Conservation (phyloP, 2,888 invertebrate species). For the Phengaris arion region DNA sequence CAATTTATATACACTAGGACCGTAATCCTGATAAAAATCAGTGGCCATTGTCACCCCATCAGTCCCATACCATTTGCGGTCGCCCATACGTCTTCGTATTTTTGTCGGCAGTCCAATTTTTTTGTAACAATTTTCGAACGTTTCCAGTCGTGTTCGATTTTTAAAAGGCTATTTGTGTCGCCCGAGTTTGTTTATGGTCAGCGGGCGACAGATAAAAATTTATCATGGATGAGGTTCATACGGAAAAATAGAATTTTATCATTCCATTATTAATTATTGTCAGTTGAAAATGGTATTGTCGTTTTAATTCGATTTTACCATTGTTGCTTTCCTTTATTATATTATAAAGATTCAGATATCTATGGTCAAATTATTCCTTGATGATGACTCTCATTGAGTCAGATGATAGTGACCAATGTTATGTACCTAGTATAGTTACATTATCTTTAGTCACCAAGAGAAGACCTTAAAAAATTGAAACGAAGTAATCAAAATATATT, state of each 20-base stretch:
- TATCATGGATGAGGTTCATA: slow-evolving; percentile 34
- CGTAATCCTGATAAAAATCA: slow-evolving; percentile 24
- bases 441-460: no score
- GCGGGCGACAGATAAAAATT: slow-evolving; percentile 42
- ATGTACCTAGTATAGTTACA: no score
- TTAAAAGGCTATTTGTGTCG: slow-evolving; percentile 58
- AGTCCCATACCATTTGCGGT: slow-evolving; percentile 44
- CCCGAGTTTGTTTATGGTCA: slow-evolving; percentile 55
- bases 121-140: slow-evolving; percentile 46
- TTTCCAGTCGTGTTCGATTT: slow-evolving; percentile 50
- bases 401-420: no score
- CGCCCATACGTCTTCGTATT: slow-evolving; percentile 45
- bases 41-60: slow-evolving; percentile 37
- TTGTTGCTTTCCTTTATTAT: not conserved
- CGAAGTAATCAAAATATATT: no score
- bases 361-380: no score
- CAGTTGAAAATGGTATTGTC: not conserved
- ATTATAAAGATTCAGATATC: no score
- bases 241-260: slow-evolving; percentile 14
- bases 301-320: not conserved
- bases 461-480: no score
- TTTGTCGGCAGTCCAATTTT: slow-evolving; percentile 43
- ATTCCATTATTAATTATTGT: slow-evolving; percentile 21
- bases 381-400: no score
- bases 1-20: slow-evolving; percentile 1